Conservation (phyloP, 2,113 vertebrate genomes). For the Poecilia latipinna region DNA sequence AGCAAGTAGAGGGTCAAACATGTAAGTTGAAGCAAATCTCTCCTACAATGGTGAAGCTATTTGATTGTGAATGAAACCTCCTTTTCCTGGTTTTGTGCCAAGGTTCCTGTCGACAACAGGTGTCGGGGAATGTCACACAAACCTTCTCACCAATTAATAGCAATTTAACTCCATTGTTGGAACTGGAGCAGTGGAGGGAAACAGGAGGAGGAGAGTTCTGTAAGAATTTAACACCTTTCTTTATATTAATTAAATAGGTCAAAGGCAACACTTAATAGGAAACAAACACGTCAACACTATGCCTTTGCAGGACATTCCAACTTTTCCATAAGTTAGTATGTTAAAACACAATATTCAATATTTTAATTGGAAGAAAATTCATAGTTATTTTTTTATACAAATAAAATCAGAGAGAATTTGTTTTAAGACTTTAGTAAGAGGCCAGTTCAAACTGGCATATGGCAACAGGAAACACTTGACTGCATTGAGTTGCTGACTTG, state of each 20-base stretch:
- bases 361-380: neutral
- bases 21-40: neutral
- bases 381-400: too few relatives aligned
- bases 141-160: slow-evolving; percentile 55
- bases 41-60: neutral
- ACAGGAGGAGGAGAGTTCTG: slow-evolving; percentile 45
- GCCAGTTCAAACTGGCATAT: too few relatives aligned
- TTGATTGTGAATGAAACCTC: slow-evolving; percentile 12
- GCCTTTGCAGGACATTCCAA: slow-evolving; percentile 5
- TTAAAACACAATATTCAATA: neutral
- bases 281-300: slow-evolving; percentile 4
- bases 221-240: slow-evolving; percentile 51
- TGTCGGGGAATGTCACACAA: slow-evolving; percentile 7
- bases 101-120: slow-evolving; percentile 18
- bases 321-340: too few relatives aligned
- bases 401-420: neutral
- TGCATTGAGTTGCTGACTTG: neutral
- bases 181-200: slow-evolving; percentile 56
- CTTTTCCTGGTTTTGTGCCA: slow-evolving; percentile 1
- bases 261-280: slow-evolving; percentile 43
- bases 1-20: neutral
- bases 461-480: neutral
- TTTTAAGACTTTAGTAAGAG: too few relatives aligned
- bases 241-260: slow-evolving; percentile 58
- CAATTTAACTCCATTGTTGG: slow-evolving; percentile 54